These are phyloP conservation scores for Pseudomugil gertrudae DNA, from an alignment of 2,797 vertebrate genomes.

Conservation along the genomic window DNA sequence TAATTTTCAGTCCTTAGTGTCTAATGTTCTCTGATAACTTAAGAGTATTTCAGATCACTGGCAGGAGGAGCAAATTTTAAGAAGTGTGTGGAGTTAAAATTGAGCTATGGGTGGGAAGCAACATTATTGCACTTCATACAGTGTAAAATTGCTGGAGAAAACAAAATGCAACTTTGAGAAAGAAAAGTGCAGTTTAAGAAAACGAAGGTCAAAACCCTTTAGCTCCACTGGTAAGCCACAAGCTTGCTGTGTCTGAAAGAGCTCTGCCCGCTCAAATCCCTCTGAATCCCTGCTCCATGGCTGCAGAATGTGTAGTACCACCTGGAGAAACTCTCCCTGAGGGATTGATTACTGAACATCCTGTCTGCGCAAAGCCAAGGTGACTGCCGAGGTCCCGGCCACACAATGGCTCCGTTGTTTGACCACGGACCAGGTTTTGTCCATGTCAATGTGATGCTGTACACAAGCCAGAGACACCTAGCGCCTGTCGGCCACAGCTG, in stretches of 20 bases:
- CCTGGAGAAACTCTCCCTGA: slow-evolving; percentile 75
- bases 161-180: slow-evolving; percentile 10
- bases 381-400: slow-evolving; percentile 61
- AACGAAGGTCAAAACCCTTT: slow-evolving; percentile 60
- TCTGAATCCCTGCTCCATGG: slow-evolving; percentile 63
- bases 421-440: slow-evolving; percentile 61
- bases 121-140: not conserved
- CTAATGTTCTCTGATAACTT: slow-evolving; percentile 26
- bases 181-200: slow-evolving; percentile 41
- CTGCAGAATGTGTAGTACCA: slow-evolving; percentile 74
- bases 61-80: not conserved
- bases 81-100: not conserved
- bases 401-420: slow-evolving; percentile 78
- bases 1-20: slow-evolving; percentile 13
- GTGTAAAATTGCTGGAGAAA: slow-evolving; percentile 1
- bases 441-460: slow-evolving; percentile 59
- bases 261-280: slow-evolving; percentile 71
- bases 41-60: slow-evolving; percentile 2
- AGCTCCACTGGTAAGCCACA: slow-evolving; percentile 65
- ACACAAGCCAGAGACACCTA: slow-evolving; percentile 71
- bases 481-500: slow-evolving; percentile 68
- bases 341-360: slow-evolving; percentile 79
- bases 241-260: slow-evolving; percentile 71
- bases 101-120: too few relatives aligned
- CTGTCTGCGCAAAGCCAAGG: slow-evolving; percentile 70